Evolutionary conservation across 2,113 vertebrate species (phyloP).

Genomic region (Onychostruthus taczanowskii): DNA sequence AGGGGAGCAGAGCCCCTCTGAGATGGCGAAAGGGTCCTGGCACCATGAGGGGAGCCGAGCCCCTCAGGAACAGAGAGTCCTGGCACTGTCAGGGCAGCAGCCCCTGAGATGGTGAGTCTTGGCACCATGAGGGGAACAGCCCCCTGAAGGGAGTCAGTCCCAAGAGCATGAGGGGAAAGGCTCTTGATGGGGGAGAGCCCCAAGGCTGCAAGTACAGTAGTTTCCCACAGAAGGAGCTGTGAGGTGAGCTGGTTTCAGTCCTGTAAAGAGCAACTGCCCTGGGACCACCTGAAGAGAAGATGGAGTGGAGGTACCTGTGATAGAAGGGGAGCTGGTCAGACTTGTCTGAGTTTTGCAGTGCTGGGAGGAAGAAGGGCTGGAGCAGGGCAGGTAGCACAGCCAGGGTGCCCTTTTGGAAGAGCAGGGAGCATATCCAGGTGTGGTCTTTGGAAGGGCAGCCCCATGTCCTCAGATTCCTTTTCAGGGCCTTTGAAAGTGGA

Average conservation of each 20-base stretch:
- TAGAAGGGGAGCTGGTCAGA: no score
- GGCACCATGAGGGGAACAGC: not conserved
- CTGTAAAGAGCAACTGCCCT: not conserved
- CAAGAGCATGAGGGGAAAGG: not conserved
- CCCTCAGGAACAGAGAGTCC: not conserved
- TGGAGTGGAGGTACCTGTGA: accelerated
- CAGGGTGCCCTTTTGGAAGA: not conserved
- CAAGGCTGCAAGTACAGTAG: accelerated
- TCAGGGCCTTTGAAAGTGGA: not conserved
- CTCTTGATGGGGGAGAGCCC: not conserved
- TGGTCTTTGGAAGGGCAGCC: not conserved
- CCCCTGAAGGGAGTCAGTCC: not conserved
- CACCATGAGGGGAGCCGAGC: not conserved
- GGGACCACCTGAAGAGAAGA: not conserved
- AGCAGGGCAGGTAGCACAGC: not conserved
- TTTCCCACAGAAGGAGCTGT: not conserved
- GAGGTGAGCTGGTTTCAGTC: accelerated
- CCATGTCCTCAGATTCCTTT: accelerated
- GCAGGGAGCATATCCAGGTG: no score
- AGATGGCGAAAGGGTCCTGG: accelerated
- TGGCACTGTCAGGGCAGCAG: not conserved
- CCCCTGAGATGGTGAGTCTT: not conserved
- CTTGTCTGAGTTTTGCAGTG: not conserved
- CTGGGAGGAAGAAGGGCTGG: not conserved
- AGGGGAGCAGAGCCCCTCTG: not conserved